Evolutionary conservation across 2,888 invertebrate genomes (phyloP).

Genomic region (Camponotus fellah): DNA sequence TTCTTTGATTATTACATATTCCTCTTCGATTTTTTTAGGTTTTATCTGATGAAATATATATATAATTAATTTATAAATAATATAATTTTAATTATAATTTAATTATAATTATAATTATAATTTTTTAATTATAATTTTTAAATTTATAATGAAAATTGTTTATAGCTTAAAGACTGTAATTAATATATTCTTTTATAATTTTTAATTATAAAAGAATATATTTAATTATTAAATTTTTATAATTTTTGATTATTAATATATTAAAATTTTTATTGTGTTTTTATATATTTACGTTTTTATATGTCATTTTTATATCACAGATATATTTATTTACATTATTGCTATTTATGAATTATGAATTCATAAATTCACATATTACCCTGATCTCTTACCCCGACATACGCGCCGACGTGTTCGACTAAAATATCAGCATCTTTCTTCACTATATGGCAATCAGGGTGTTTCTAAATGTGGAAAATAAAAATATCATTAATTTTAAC

Average conservation of each 20-base stretch:
- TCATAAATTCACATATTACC: not conserved
- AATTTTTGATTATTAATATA: not conserved
- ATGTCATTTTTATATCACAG: not conserved
- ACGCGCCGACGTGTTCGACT: slow-evolving; percentile 57
- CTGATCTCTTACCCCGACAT: slow-evolving; percentile 61
- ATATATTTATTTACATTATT: not conserved
- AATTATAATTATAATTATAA: too few relatives aligned
- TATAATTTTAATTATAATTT: too few relatives aligned
- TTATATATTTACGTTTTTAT: not conserved
- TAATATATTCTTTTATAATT: not conserved
- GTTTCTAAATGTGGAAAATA: slow-evolving; percentile 62
- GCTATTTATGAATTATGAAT: not conserved
- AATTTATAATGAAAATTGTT: not conserved
- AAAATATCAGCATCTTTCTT: slow-evolving; percentile 61
- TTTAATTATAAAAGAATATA: too few relatives aligned
- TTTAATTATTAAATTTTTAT: too few relatives aligned
- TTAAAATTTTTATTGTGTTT: not conserved
- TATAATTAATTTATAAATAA: too few relatives aligned
- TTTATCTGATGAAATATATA: slow-evolving; percentile 11
- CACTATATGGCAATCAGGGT: slow-evolving; percentile 61
- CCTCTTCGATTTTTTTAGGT: slow-evolving; percentile 19
- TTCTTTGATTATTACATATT: slow-evolving; percentile 4
- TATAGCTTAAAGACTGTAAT: not conserved
- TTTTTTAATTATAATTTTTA: too few relatives aligned
- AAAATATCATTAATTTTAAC: not conserved